A percentile compares a stretch with the other conserved stretches of the same genome.
phyloP scores from a whole-genome alignment of 2,797 vertebrate species.

The Ctenopoma multispine region DNA sequence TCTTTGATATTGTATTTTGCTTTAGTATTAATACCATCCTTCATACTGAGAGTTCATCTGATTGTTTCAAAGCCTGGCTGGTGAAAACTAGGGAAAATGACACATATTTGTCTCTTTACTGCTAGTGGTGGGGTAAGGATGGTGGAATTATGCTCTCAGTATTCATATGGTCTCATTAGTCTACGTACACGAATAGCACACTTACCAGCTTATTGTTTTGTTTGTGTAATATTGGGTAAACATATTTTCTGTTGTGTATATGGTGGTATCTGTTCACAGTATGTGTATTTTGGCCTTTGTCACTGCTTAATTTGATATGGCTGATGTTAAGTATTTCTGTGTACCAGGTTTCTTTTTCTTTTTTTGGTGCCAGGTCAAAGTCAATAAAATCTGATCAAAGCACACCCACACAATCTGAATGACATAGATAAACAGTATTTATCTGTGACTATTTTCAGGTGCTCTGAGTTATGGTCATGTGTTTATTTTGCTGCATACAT shows the following conservation, averaged over 20 bases:
- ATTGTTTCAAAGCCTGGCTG: neutral
- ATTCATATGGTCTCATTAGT: neutral
- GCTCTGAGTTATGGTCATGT: neutral
- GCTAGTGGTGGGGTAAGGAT: too few relatives aligned
- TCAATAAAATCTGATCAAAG: neutral
- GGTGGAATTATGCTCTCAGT: neutral
- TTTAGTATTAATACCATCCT: constrained; percentile 13
- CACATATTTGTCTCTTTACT: constrained; percentile 5
- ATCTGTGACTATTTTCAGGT: neutral
- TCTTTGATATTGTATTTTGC: constrained; percentile 4
- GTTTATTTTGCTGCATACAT: neutral
- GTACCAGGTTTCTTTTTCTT: too few relatives aligned
- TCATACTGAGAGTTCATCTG: constrained; percentile 5
- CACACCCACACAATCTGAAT: neutral
- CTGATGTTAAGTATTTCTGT: neutral
- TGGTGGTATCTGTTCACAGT: too few relatives aligned
- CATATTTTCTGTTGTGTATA: too few relatives aligned
- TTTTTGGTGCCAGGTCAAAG: neutral
- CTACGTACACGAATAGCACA: too few relatives aligned
- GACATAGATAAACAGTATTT: neutral
- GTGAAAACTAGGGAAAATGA: constrained; percentile 14
- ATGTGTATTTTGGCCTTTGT: neutral
- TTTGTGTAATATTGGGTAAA: neutral
- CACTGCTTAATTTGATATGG: neutral
- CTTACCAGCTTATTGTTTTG: neutral